Percentiles rank a stretch among this genome's conserved stretches.
These are phyloP conservation scores for Alloscopus bannaensis DNA, from an alignment of 2,888 invertebrate species.

Conservation along the genomic window DNA sequence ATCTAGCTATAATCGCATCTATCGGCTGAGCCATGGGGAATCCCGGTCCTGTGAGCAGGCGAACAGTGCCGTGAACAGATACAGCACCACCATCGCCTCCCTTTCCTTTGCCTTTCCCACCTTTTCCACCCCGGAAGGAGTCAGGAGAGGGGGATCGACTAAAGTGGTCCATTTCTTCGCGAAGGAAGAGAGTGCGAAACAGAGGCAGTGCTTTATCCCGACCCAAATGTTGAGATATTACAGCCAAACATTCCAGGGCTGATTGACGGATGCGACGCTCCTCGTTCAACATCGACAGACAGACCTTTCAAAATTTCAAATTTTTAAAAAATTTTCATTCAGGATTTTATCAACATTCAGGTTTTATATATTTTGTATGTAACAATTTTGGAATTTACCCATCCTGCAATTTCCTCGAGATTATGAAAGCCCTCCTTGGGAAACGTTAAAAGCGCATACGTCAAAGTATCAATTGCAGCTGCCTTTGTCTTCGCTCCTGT, in stretches of 20 bases:
- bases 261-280: slow-evolving; percentile 86
- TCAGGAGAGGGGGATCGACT: slow-evolving; percentile 52
- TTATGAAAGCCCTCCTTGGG: slow-evolving; percentile 85
- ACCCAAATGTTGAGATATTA: slow-evolving; percentile 80
- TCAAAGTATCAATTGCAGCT: slow-evolving; percentile 83
- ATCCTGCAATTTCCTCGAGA: slow-evolving; percentile 75
- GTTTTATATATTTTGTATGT: not conserved
- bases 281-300: slow-evolving; percentile 78
- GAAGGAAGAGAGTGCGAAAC: slow-evolving; percentile 45
- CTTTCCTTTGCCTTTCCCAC: slow-evolving; percentile 27
- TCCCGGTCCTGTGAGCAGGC: slow-evolving; percentile 43
- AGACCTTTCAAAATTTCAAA: slow-evolving; percentile 75
- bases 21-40: slow-evolving; percentile 49
- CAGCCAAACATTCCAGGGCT: slow-evolving; percentile 86
- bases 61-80: slow-evolving; percentile 47
- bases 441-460: slow-evolving; percentile 86
- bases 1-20: slow-evolving; percentile 51
- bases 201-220: slow-evolving; percentile 49
- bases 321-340: too few species aligned
- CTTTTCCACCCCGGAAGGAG: slow-evolving; percentile 15
- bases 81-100: slow-evolving; percentile 9
- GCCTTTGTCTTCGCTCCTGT: slow-evolving; percentile 69
- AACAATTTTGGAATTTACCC: slow-evolving; percentile 69
- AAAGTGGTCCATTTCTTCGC: slow-evolving; percentile 47
- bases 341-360: not conserved